Conservation (phyloP, 2,888 invertebrate species). For the Sipha maydis region DNA sequence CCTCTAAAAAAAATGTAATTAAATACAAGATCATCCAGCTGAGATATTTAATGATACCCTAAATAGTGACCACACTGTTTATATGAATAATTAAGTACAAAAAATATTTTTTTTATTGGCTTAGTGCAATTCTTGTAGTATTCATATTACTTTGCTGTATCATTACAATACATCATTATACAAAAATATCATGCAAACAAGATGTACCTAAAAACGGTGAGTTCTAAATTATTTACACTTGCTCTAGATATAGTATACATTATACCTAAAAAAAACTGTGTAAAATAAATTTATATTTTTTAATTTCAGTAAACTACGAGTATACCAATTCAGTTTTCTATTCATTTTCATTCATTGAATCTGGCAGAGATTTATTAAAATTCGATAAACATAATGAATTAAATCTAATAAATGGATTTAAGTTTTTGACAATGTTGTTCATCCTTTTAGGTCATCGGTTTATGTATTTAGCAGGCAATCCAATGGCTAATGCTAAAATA, state of each 20-base stretch:
- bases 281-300: neutral
- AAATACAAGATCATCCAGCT: too few species aligned
- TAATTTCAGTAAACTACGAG: slow-evolving; percentile 27
- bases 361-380: slow-evolving; percentile 13
- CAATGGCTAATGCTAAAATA: neutral
- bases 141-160: neutral
- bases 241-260: neutral
- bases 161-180: neutral
- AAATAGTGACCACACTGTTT: too few species aligned
- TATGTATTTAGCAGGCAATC: slow-evolving; percentile 3
- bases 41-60: too few species aligned
- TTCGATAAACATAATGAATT: slow-evolving; percentile 36
- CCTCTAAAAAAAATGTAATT: too few species aligned
- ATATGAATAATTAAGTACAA: too few species aligned
- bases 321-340: neutral
- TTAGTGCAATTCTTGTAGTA: neutral
- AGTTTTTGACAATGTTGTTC: neutral
- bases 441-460: slow-evolving; percentile 42
- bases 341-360: slow-evolving; percentile 45
- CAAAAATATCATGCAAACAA: neutral
- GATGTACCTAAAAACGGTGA: neutral
- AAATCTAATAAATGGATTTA: slow-evolving; percentile 6
- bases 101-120: too few species aligned
- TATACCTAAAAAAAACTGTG: neutral
- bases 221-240: neutral